Evolutionary conservation across 2,797 vertebrate genomes (phyloP), one percentile per base, ranked within the genome.

Genomic region (Anguilla megastoma): DNA sequence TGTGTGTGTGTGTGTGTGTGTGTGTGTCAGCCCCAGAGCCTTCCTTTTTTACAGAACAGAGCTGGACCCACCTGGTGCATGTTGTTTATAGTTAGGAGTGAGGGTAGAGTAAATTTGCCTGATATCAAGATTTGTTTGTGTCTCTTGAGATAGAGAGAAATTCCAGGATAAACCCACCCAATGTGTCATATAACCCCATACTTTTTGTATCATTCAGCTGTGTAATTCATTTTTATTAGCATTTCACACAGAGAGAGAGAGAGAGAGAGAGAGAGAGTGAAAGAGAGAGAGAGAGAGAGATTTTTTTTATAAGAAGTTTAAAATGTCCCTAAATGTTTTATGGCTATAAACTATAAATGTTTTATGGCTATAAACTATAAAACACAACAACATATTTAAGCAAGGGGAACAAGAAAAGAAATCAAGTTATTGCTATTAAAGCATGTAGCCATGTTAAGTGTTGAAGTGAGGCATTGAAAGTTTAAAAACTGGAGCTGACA

Each of bases 241-340:
- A 85, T 87, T 91, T 90, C 88, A 83, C 92, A 92, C 89, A 90
- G 87, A 90, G 79, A 85, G 8, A 16, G 86, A 66, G 7, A 16
- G 71, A 36, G 27, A 76, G 8, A 63, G 87, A 89, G 79, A 80
- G 8, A 16, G 86, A 66, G 7, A 18, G 71, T 18, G 30, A 92
- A 89, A 90, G 87, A 90, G 79, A 85, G 8, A 16, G 86, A 66
- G 87, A 79, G 87, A 89, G 84, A 85, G 8, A 93, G 94, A 94
- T 52, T 52, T 91, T 90, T 90, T 93, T 95, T 90, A 94, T 91
- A 94, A 92, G 92, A 94, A 94, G 93, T 93, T 93, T 95, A 95
- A 96, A 94, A 93, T 94, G 94, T 93, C 94, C 91, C 91, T 92
- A 93, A 95, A 95, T 94, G 93, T 94, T 95, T 94, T 92, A 95